Evolutionary conservation across 2,888 invertebrate genomes (phyloP), one percentile per base, ranked within the genome.

Genomic region (Hemistola chrysoprasaria): DNA sequence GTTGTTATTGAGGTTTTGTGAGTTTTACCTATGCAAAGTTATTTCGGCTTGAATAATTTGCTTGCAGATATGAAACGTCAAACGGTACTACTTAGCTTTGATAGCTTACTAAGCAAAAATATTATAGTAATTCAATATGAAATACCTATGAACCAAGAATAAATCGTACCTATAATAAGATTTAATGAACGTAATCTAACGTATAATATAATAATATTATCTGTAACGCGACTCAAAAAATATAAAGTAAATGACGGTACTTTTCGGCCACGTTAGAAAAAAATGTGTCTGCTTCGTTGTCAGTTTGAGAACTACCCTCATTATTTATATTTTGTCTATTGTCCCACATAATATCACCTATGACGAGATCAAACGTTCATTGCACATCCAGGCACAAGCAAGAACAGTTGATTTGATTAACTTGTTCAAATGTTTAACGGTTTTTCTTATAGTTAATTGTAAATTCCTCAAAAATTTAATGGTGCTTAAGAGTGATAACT

Each of bases 331-430:
- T n/a, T n/a, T n/a, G n/a, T n/a, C n/a, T n/a, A n/a, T n/a, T n/a
- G 21, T 32, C 40, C 4, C 8, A 24, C 6, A n/a, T 31, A 42
- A n/a, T 32, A 26, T 43, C 41, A 41, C 31, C 47, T 52, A 50
- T 55, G 59, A 16, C 11, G 40, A 55, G 64, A 71, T 56, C 45
- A 61, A 71, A 58, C 61, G 53, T 45, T 62, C 85, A 86, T 84
- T 86, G 65, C 74, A 73, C 59, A 62, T 50, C 45, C 65, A 64
- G 77, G 58, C 76, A 74, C 78, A 69, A 71, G 68, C 71, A 53
- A 40, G 62, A 60, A 67, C 66, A 69, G 66, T 63, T 56, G 64
- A 56, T 56, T 9, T 6, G 11, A 8, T 59, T 56, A 40, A 55
- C 45, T 41, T 58, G 50, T 37, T 65, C 34, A 39, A 53, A 60